Percentiles rank a stretch among this genome's conserved stretches.
phyloP scores from a whole-genome alignment of 2,888 invertebrate genomes.

The Rotaria macrura region DNA sequence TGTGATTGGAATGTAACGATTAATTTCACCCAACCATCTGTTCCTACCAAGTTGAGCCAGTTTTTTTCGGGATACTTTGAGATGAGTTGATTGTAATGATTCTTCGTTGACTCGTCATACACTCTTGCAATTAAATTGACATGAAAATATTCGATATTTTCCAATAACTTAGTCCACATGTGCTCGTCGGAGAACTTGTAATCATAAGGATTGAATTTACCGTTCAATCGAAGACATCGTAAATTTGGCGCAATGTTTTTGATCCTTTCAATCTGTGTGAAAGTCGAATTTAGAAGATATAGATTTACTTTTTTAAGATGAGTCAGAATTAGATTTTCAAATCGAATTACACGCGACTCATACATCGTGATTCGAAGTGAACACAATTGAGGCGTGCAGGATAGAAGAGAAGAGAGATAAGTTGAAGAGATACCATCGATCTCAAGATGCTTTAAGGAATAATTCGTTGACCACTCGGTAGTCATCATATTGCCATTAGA shows the following conservation, averaged over 20 bases:
- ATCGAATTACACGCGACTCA: fast-evolving
- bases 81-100: not conserved
- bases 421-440: not conserved
- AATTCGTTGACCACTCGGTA: not conserved
- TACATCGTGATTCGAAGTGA: not conserved
- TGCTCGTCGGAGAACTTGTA: not conserved
- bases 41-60: not conserved
- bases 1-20: too few species aligned
- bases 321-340: not conserved
- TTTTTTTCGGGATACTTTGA: not conserved
- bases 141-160: not conserved
- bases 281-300: not conserved
- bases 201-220: not conserved
- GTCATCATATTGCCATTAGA: not conserved
- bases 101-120: not conserved
- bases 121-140: not conserved
- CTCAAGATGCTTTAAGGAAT: not conserved
- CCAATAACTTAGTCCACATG: not conserved
- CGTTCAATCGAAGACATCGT: not conserved
- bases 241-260: not conserved
- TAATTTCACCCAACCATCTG: too few species aligned
- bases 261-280: not conserved
- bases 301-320: not conserved
- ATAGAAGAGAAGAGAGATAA: not conserved
- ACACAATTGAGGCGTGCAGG: not conserved